Evolutionary conservation across 2,888 invertebrate species (phyloP), one percentile per base, ranked within the genome.

Genomic region (Geotrupes spiniger): DNA sequence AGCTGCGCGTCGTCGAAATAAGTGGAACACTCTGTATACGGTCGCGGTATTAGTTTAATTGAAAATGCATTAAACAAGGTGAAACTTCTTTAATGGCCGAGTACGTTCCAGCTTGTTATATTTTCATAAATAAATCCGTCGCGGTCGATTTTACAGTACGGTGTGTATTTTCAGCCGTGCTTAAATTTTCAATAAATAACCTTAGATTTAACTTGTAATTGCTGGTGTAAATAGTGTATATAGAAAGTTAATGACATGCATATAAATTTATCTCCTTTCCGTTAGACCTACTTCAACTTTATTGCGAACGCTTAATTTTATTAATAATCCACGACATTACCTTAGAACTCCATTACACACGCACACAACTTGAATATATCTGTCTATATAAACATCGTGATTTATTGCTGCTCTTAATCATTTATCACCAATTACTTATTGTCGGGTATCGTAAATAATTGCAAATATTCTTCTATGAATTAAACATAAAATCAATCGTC

Each of bases 161-260:
- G 10, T 15, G 40, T 40, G 27, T 44, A 31, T 46, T 31, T 40
- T 49, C 42, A 36, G 26, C 42, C 38, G 29, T 38, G 28, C 41
- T 38, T 33, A 47, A 49, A 41, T 51, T 49, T 39, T 49, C 56
- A 47, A 53, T 53, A 56, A 56, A 56, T 49, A 53, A 44, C 16
- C 37, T 46, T 36, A 46, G 44, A 48, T 54, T 45, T 45, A 49
- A 45, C 46, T 50, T 49, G 58, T 58, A 59, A 59, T 58, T 59
- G 56, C 54, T 51, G 47, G 52, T 52, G 57, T 54, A 56, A 58
- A 58, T 58, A 58, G 52, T 53, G 48, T 43, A 55, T 51, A 48
- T 59, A 59, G 59, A 59, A 59, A 59, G 59, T 57, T 57, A 59
- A 57, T 54, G 54, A 56, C 54, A 57, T 56, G 59, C 59, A 57